Conservation (phyloP, 2,113 vertebrate genomes). For the Lutjanus erythropterus region DNA sequence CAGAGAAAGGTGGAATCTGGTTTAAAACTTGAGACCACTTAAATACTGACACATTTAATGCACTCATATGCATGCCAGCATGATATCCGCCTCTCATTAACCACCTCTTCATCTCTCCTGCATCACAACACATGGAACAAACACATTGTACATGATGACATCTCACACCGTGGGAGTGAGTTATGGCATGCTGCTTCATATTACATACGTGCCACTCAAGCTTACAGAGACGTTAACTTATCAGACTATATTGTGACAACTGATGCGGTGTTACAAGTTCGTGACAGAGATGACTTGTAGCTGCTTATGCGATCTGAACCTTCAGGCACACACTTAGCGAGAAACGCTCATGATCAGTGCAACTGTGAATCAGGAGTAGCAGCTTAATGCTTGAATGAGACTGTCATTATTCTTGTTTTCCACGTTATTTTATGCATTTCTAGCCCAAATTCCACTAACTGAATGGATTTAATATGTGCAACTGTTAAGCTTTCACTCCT, state of each 20-base stretch:
- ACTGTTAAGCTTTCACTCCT: neutral
- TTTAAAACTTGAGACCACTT: constrained; percentile 33
- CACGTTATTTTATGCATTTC: neutral
- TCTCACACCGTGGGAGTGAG: constrained; percentile 1
- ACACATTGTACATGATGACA: constrained; percentile 14
- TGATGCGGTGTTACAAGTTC: constrained; percentile 20
- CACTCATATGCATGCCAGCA: neutral
- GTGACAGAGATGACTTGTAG: constrained; percentile 37
- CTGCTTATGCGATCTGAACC: constrained; percentile 44
- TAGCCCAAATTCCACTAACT: neutral
- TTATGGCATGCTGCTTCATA: constrained; percentile 35
- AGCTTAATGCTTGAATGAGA: constrained; percentile 8
- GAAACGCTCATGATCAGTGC: constrained; percentile 20
- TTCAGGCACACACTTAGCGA: constrained; percentile 1
- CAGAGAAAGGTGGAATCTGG: constrained; percentile 21
- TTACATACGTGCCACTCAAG: constrained; percentile 37
- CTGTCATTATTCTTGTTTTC: constrained; percentile 23
- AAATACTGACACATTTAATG: constrained; percentile 4
- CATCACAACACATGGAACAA: constrained; percentile 33
- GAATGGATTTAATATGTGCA: neutral
- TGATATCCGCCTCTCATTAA: neutral
- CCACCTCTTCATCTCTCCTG: constrained; percentile 28
- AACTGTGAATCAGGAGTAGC: constrained; percentile 24
- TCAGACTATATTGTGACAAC: constrained; percentile 38
- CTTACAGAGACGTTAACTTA: constrained; percentile 20